Conservation (phyloP, 1,140 invertebrate species). For the Octopus bimaculoides region DNA sequence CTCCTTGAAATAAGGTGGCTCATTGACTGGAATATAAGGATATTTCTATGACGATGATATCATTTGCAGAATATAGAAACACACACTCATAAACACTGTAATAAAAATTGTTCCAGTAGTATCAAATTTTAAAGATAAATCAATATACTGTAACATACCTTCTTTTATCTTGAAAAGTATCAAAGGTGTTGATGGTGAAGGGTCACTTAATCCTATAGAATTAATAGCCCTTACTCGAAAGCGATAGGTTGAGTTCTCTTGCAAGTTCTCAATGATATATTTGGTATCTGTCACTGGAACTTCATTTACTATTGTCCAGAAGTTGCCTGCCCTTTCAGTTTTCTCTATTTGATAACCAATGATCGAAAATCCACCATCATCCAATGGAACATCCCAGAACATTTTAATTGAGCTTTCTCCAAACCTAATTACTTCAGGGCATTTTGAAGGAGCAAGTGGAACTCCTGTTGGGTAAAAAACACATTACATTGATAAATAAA, state of each 20-base stretch:
- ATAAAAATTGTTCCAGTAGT: too few relatives aligned
- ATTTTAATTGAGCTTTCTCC: conserved; percentile 92
- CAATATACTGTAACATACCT: conserved; percentile 26
- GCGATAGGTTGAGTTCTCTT: conserved; percentile 86
- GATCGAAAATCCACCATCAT: conserved; percentile 95
- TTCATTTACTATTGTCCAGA: conserved; percentile 92
- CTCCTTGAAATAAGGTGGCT: conserved; percentile 43
- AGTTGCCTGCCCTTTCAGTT: conserved; percentile 46
- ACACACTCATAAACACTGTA: too few relatives aligned
- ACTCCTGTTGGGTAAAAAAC: conserved; percentile 31
- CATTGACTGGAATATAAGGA: neutral
- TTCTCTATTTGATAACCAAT: conserved; percentile 73
- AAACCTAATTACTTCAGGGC: conserved; percentile 73
- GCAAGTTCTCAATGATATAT: conserved; percentile 76
- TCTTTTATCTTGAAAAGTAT: conserved; percentile 81
- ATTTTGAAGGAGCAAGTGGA: conserved; percentile 38
- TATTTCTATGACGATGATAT: too few relatives aligned
- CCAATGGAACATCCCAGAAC: conserved; percentile 94
- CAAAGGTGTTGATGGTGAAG: conserved; percentile 61
- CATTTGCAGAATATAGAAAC: too few relatives aligned
- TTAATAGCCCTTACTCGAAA: conserved; percentile 98
- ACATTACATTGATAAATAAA: neutral
- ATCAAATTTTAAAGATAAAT: too few relatives aligned
- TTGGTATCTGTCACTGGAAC: conserved; percentile 77
- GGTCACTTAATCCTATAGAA: conserved; percentile 90